Evolutionary conservation across 1,140 invertebrate species (phyloP), one percentile per base, ranked within the genome.

Genomic region (Cephus cinctus): DNA sequence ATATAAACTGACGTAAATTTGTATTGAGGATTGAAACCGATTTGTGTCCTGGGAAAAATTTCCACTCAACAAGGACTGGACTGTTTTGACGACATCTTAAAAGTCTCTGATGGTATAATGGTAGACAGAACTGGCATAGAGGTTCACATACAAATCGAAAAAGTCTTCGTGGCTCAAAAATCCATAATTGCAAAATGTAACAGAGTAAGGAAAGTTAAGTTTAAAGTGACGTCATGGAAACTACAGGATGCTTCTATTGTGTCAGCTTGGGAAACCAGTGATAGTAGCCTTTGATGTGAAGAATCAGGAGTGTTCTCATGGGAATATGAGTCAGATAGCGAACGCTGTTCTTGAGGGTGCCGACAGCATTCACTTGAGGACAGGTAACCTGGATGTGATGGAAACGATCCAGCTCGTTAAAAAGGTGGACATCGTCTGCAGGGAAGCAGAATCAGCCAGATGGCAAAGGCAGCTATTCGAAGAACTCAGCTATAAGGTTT

Each of bases 371-470:
- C 83, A 90, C 76, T 75, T 91, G 20, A 83, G 85, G 0, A 86
- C 87, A 21, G 89, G 91, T 70, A 87, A 86, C 4, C 84, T 88
- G 19, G 83, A 87, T 44, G 86, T 86, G 12, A 70, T 79, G 12
- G 86, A 86, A 63, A 88, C 87, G n/a, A 62, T 80, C 2, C 76
- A 84, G 25, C 77, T 83, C 20, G 80, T 92, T 18, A 69, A 76
- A 47, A 85, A 82, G 15, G 81, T 90, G 77, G 80, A 83, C 23
- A 78, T 76, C 20, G 83, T 90, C 43, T 88, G 87, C 56, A 80
- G 84, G 56, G 90, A 94, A 75, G 90, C 92, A 0, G 92, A 96
- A 73, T 81, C 86, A 11, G 90, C 89, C 15, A 68, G 92, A 18
- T 93, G 88, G 80, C 86, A 90, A 50, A 81, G 80, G 50, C 85